phyloP scores from a whole-genome alignment of 2,888 invertebrate species.

The Drosophila eohydei region DNA sequence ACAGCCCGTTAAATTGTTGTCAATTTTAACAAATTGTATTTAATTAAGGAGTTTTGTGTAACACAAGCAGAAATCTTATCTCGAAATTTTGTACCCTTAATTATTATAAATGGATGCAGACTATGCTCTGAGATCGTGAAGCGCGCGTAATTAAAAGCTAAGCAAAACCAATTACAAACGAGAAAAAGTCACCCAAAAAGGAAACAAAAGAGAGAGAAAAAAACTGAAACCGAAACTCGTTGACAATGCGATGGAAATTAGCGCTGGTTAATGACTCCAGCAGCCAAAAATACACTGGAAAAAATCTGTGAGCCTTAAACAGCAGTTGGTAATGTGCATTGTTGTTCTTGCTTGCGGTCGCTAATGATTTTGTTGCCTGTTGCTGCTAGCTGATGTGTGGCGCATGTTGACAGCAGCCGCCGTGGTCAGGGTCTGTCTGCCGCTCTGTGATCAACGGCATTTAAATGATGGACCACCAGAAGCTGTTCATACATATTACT shows the following conservation, averaged over 20 bases:
- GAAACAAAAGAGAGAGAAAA: background rate
- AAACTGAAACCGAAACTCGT: slow-evolving; percentile 45
- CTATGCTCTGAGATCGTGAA: slow-evolving; percentile 21
- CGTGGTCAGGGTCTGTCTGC: slow-evolving; percentile 64
- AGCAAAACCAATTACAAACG: slow-evolving; percentile 13
- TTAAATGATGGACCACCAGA: slow-evolving; percentile 70
- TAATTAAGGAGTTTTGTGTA: slow-evolving; percentile 49
- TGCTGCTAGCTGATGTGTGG: slow-evolving; percentile 39
- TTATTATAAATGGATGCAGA: slow-evolving; percentile 48
- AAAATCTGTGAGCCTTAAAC: slow-evolving; percentile 3
- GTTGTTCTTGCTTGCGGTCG: slow-evolving; percentile 29
- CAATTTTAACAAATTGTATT: slow-evolving; percentile 49
- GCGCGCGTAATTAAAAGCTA: slow-evolving; percentile 42
- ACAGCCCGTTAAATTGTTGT: slow-evolving; percentile 32
- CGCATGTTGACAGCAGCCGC: slow-evolving; percentile 37
- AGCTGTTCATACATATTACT: slow-evolving; percentile 52
- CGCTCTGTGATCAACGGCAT: slow-evolving; percentile 73
- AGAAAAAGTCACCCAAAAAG: slow-evolving; percentile 9
- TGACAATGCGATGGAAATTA: slow-evolving; percentile 64
- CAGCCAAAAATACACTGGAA: slow-evolving; percentile 4
- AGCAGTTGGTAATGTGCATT: slow-evolving; percentile 6
- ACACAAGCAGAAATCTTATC: slow-evolving; percentile 15
- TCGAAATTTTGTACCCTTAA: slow-evolving; percentile 35
- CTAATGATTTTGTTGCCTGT: slow-evolving; percentile 21
- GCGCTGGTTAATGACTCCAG: slow-evolving; percentile 60